These are phyloP conservation scores for Tetramorium parvispinum DNA, from an alignment of 1,140 invertebrate species.

Conservation along the genomic window DNA sequence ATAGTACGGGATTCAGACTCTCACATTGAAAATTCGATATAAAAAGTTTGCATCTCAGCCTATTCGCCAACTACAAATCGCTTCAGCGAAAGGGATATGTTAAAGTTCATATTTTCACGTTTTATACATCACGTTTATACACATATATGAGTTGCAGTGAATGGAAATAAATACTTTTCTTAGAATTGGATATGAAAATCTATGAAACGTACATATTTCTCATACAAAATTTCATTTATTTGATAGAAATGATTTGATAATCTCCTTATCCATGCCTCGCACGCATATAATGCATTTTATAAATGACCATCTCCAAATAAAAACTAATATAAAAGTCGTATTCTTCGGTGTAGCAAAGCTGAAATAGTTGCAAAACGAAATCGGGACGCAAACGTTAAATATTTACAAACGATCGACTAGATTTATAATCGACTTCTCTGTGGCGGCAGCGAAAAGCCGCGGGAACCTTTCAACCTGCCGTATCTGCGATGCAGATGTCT, in stretches of 20 bases:
- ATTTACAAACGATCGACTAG: slow-evolving; percentile 47
- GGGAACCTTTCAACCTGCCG: neutral
- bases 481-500: slow-evolving; percentile 35
- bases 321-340: neutral
- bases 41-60: slow-evolving; percentile 22
- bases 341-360: neutral
- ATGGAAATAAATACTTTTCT: neutral
- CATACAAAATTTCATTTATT: neutral
- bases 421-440: slow-evolving; percentile 21
- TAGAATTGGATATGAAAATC: neutral
- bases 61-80: neutral
- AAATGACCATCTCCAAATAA: neutral
- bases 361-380: neutral
- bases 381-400: neutral
- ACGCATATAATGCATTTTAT: neutral
- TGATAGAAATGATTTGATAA: neutral
- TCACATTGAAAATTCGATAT: slow-evolving; percentile 15
- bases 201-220: neutral
- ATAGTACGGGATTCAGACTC: neutral
- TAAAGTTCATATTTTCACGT: neutral
- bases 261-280: neutral
- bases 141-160: neutral
- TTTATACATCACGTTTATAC: neutral
- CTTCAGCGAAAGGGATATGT: neutral
- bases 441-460: slow-evolving; percentile 1